These are phyloP conservation scores for Parnassius smintheus DNA, from an alignment of 2,888 invertebrate genomes.

Conservation along the genomic window DNA sequence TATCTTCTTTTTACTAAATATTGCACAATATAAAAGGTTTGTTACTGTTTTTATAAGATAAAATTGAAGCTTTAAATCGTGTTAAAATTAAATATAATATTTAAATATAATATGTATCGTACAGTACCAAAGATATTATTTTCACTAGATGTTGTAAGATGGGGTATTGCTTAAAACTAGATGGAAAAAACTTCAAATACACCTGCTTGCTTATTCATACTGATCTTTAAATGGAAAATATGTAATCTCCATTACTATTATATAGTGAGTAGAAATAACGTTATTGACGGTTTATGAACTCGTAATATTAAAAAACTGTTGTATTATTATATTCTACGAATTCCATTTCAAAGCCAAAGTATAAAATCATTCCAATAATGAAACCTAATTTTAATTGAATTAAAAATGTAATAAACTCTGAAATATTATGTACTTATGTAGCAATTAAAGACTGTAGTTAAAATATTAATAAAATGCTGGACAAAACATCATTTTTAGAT, in stretches of 20 bases:
- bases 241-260: not conserved
- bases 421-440: too few species aligned
- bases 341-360: too few species aligned
- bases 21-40: conserved; percentile 38
- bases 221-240: not conserved
- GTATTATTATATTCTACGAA: too few species aligned
- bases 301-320: too few species aligned
- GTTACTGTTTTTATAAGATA: conserved; percentile 61
- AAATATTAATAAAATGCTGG: too few species aligned
- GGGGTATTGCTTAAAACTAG: too few species aligned
- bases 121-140: conserved; percentile 27
- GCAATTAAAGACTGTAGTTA: too few species aligned
- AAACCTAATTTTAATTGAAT: too few species aligned
- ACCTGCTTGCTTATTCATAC: conserved; percentile 23
- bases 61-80: conserved; percentile 78
- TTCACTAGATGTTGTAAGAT: conserved; percentile 22
- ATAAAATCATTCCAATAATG: too few species aligned
- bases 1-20: conserved; percentile 34
- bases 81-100: conserved; percentile 57
- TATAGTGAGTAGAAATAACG: not conserved
- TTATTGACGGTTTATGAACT: not conserved
- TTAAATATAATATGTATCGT: conserved; percentile 35
- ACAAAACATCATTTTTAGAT: too few species aligned
- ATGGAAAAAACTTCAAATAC: too few species aligned
- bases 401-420: too few species aligned